Evolutionary conservation across 92 coral and sea anemone genomes (phyloP).

Genomic region (Galaxea fascicularis): DNA sequence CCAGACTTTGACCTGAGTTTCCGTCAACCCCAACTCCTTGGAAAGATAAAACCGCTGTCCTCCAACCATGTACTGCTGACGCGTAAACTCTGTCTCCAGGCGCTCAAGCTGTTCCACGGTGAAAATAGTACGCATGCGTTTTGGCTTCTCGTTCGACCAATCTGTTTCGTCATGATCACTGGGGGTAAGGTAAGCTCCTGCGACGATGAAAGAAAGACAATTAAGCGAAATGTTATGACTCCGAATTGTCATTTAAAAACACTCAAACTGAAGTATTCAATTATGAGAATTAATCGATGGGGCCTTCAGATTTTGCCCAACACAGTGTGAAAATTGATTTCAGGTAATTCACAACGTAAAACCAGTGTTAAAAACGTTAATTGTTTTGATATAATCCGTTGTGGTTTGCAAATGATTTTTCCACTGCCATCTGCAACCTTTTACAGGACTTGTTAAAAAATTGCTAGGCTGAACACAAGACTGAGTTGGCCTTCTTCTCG

Average conservation of each 20-base stretch:
- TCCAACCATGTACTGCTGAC: slow-evolving; percentile 76
- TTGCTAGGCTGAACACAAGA: no score
- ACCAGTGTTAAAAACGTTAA: no score
- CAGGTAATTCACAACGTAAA: no score
- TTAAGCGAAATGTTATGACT: not conserved
- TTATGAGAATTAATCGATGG: no score
- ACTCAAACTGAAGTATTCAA: not conserved
- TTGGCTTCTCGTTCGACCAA: slow-evolving; percentile 65
- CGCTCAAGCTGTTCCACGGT: slow-evolving; percentile 73
- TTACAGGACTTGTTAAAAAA: no score
- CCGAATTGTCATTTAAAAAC: not conserved
- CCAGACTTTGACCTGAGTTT: slow-evolving; percentile 91
- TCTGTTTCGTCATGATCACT: slow-evolving; percentile 63
- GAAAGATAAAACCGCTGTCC: slow-evolving; percentile 74
- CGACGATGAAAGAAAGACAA: not conserved
- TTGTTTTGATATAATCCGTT: no score
- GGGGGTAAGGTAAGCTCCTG: slow-evolving; percentile 30
- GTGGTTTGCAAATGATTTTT: no score
- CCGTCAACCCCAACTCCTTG: slow-evolving; percentile 83
- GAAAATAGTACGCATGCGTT: slow-evolving; percentile 76
- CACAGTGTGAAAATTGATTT: no score
- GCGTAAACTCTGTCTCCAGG: slow-evolving; percentile 61
- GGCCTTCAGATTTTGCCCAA: no score
- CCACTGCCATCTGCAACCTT: no score
- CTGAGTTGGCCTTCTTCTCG: no score